Evolutionary conservation across 1,140 invertebrate species (phyloP).

Genomic region (Caenorhabditis brenneri): DNA sequence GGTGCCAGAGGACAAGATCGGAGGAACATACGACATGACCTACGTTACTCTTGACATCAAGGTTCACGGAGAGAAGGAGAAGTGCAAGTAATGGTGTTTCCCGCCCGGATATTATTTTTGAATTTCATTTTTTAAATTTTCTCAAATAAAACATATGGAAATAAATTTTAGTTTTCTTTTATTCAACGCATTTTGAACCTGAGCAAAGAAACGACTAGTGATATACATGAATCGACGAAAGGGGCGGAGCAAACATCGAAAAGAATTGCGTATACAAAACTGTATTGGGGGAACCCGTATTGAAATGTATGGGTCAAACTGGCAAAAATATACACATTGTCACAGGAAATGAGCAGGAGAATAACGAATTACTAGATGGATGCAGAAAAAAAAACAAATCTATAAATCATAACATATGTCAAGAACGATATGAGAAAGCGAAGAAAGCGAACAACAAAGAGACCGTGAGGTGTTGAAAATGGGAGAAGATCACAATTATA

Average conservation of each 20-base stretch:
- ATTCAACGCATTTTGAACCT: conserved; percentile 5
- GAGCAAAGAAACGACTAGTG: conserved; percentile 3
- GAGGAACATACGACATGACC: conserved; percentile 64
- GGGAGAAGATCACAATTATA: conserved; percentile 26
- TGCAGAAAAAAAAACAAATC: conserved; percentile 5
- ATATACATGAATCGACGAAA: neutral
- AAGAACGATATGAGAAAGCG: conserved; percentile 4
- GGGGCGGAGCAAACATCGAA: neutral
- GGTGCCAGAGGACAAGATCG: conserved; percentile 61
- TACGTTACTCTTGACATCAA: conserved; percentile 67
- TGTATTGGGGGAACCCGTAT: neutral
- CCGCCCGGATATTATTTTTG: neutral
- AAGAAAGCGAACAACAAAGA: conserved; percentile 11
- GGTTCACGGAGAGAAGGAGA: conserved; percentile 61
- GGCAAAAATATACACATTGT: conserved; percentile 36
- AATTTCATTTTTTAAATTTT: neutral
- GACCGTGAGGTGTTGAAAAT: neutral
- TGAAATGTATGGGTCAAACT: neutral
- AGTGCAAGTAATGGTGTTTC: conserved; percentile 46
- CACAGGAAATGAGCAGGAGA: conserved; percentile 18
- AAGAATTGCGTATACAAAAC: neutral
- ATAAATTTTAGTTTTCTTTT: neutral
- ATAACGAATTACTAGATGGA: neutral
- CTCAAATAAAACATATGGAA: neutral
- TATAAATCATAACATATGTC: conserved; percentile 1